phyloP scores from a whole-genome alignment of 2,888 invertebrate genomes.

The Noctua janthina region DNA sequence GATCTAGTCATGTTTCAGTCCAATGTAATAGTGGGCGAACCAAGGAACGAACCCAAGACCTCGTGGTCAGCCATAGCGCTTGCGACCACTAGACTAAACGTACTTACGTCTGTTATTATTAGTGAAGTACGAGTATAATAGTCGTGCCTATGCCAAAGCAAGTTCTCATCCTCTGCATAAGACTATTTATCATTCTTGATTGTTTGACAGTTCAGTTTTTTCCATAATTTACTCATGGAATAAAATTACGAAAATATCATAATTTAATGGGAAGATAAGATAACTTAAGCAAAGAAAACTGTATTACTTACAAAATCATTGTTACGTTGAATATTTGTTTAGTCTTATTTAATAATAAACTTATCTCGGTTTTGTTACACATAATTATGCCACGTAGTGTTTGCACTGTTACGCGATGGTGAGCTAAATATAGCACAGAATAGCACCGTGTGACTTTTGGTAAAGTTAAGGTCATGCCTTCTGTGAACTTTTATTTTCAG shows the following conservation, averaged over 20 bases:
- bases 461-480: neutral
- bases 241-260: neutral
- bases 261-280: constrained; percentile 19
- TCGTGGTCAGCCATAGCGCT: neutral
- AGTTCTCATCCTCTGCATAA: neutral
- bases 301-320: constrained; percentile 8
- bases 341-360: constrained; percentile 32
- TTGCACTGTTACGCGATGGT: neutral
- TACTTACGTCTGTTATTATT: neutral
- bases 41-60: neutral
- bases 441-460: neutral
- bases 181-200: neutral
- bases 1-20: neutral
- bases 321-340: constrained; percentile 11
- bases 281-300: constrained; percentile 28
- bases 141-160: neutral
- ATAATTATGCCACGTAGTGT: constrained; percentile 3
- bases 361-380: constrained; percentile 11
- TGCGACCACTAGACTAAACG: neutral
- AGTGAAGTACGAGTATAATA: neutral
- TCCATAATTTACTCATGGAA: constrained; percentile 10
- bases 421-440: neutral
- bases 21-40: no score
- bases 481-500: neutral
- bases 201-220: neutral